These are phyloP conservation scores for Zaprionus ornatus DNA, from an alignment of 1,140 invertebrate species.

Conservation along the genomic window DNA sequence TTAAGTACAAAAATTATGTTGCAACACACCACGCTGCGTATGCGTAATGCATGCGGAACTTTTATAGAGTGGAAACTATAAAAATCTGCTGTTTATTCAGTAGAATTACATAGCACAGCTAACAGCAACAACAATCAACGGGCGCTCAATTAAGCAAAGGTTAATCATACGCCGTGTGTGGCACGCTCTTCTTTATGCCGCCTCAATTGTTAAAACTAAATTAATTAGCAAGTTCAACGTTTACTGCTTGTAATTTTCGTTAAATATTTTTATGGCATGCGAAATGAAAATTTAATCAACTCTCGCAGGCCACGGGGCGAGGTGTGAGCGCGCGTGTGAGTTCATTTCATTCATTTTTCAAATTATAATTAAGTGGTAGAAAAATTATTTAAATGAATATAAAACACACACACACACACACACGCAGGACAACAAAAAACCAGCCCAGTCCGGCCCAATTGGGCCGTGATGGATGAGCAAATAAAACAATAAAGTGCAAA, in stretches of 20 bases:
- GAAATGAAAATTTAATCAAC: conserved; percentile 74
- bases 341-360: conserved; percentile 60
- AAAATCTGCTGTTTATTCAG: not conserved
- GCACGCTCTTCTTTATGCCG: not conserved
- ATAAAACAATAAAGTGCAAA: conserved; percentile 64
- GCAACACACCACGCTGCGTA: not conserved
- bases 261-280: conserved; percentile 63
- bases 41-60: not conserved
- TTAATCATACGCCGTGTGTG: conserved; percentile 20
- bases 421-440: conserved; percentile 32
- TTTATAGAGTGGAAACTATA: not conserved
- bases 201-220: conserved; percentile 38
- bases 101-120: not conserved
- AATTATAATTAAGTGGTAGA: conserved; percentile 67
- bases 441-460: not conserved
- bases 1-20: not conserved
- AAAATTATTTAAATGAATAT: conserved; percentile 60
- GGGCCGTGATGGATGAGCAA: conserved; percentile 57
- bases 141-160: conserved; percentile 7
- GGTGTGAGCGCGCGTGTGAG: not conserved
- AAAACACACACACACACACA: not conserved
- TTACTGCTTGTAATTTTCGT: conserved; percentile 45
- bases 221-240: conserved; percentile 55
- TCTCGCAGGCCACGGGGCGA: not conserved
- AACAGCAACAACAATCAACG: not conserved